Evolutionary conservation across 1,140 invertebrate species (phyloP), one percentile per base, ranked within the genome.

Genomic region (Drosophila sulfurigaster): DNA sequence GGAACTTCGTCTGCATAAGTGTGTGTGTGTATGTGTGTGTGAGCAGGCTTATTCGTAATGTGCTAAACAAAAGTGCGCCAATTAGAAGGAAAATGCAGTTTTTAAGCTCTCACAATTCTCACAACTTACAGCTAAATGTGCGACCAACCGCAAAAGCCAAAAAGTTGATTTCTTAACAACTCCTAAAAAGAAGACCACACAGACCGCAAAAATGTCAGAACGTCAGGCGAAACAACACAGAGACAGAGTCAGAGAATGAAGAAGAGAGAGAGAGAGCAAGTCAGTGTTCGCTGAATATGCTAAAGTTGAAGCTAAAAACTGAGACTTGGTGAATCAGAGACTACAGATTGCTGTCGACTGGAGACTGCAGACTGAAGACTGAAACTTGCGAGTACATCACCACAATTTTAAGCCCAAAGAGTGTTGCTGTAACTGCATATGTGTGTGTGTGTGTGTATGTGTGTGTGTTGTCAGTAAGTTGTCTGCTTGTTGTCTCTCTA

Each of bases 121-220:
- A 45, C 10, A 62, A 69, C 51, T 73, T 66, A 75, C 65, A 56
- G 45, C 64, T 70, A 75, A 75, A 78, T 80, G 78, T 80, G 65
- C 57, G 64, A 49, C 43, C 65, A 64, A 80, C 83, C 83, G 77
- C 83, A 88, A 81, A 87, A 89, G 80, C 81, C 83, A 81, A 72
- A 75, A 88, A 88, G 80, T 88, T 88, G 83, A 88, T 88, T 88
- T 88, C 83, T 88, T 88, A 88, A 80, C 83, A 78, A 77, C 78
- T 78, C 63, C 20, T 28, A 49, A 63, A 77, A 69, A 60, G 48
- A 45, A 66, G 68, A 30, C 67, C 80, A 70, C 65, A 69, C 71
- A 75, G 56, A 82, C 69, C 79, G 52, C 77, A 78, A 70, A 70
- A 79, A 82, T 79, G 77, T 78, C 81, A 73, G 66, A 63, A 49